These are phyloP conservation scores for Aspidiotus destructor DNA, from an alignment of 2,888 invertebrate genomes.

Conservation along the genomic window DNA sequence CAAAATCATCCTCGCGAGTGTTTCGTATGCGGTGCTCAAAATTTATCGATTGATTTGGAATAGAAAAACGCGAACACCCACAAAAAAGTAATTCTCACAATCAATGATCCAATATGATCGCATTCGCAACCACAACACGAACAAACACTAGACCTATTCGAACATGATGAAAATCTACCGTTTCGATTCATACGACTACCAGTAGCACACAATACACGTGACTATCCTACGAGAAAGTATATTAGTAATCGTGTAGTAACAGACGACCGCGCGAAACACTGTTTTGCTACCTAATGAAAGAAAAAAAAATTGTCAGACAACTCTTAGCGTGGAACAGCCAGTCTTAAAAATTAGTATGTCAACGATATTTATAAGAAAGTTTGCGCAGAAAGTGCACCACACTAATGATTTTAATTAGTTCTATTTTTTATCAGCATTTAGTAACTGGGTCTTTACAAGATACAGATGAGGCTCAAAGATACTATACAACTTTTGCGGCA, in stretches of 20 bases:
- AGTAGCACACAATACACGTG: background rate
- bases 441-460: no score
- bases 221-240: background rate
- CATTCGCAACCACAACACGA: constrained; percentile 4
- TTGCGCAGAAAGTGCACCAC: no score
- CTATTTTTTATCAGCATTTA: no score
- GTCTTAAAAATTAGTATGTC: no score
- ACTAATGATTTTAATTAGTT: no score
- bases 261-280: background rate
- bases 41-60: constrained; percentile 16
- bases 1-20: no score
- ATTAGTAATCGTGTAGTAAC: background rate
- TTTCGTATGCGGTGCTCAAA: background rate
- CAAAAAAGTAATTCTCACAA: constrained; percentile 15
- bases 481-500: no score
- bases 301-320: no score
- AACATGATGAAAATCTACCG: background rate
- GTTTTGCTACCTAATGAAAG: no score
- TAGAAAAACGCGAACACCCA: constrained; percentile 19
- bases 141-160: background rate
- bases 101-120: constrained; percentile 17
- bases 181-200: constrained; percentile 5
- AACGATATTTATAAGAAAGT: no score
- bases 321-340: no score
- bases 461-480: no score